Conservation (phyloP, 1,140 invertebrate species). For the Odontomachus brunneus region DNA sequence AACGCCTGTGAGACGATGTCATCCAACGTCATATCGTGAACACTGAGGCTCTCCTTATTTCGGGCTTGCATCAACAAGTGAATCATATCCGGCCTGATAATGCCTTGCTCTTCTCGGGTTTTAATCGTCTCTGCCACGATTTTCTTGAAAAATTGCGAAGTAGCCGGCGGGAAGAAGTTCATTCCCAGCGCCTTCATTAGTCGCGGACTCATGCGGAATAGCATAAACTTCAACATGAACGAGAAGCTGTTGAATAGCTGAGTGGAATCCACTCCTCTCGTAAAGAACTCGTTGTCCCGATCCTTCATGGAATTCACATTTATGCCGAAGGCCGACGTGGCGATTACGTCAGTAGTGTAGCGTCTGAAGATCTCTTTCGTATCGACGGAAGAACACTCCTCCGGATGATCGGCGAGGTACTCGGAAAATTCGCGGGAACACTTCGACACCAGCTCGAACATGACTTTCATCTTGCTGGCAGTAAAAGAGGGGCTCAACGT, state of each 20-base stretch:
- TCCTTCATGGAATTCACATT: conserved; percentile 61
- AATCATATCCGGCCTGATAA: too few species aligned
- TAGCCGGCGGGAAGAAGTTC: background rate
- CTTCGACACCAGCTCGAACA: conserved; percentile 83
- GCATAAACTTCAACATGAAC: conserved; percentile 12
- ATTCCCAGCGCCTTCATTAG: background rate
- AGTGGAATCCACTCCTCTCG: conserved; percentile 6
- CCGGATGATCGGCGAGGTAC: conserved; percentile 46
- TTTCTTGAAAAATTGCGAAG: conserved; percentile 9
- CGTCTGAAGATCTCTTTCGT: conserved; percentile 43
- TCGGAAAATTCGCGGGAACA: conserved; percentile 75
- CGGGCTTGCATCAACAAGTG: background rate
- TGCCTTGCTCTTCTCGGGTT: too few species aligned
- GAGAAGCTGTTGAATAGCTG: background rate
- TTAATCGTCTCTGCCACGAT: too few species aligned
- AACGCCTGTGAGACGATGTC: too few species aligned
- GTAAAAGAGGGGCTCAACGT: conserved; percentile 83
- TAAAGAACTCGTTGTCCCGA: conserved; percentile 60
- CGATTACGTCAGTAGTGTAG: conserved; percentile 65
- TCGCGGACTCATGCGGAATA: conserved; percentile 1
- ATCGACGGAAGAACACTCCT: conserved; percentile 28
- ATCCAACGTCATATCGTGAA: conserved; percentile 57
- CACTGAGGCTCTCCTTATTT: background rate
- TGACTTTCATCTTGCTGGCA: conserved; percentile 83
- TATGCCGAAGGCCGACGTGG: conserved; percentile 62